phyloP scores from a whole-genome alignment of 2,113 vertebrate species.

The Catagonus wagneri region DNA sequence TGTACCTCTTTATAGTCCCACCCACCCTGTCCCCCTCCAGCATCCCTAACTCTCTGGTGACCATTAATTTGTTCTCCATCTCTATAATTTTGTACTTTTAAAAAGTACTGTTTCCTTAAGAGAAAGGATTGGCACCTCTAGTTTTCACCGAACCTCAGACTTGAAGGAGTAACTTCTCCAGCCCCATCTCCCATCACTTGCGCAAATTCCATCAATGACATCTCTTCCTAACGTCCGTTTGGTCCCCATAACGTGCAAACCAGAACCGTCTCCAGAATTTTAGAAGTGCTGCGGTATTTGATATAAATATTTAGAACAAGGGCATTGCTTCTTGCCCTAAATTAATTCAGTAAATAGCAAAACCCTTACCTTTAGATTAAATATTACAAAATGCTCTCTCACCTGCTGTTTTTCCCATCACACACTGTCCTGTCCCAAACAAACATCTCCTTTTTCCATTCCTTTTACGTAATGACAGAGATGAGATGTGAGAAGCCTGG shows the following conservation, averaged over 20 bases:
- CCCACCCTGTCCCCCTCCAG: neutral
- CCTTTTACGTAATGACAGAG: slow-evolving; percentile 23
- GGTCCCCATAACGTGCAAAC: neutral
- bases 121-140: slow-evolving; percentile 3
- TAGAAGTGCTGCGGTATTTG: neutral
- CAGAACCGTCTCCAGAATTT: neutral
- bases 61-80: slow-evolving; percentile 45
- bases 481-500: neutral
- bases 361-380: slow-evolving; percentile 41
- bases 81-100: slow-evolving; percentile 31
- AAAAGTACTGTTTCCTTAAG: neutral
- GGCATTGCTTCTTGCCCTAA: slow-evolving; percentile 6
- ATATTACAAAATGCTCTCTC: slow-evolving; percentile 18
- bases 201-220: neutral
- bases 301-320: slow-evolving; percentile 43
- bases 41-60: neutral
- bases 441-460: slow-evolving; percentile 8
- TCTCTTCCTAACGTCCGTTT: neutral
- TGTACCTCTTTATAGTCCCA: neutral
- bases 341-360: neutral
- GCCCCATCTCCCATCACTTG: neutral
- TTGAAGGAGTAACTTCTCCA: neutral
- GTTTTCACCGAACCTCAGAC: neutral
- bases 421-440: neutral
- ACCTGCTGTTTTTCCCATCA: neutral